These are phyloP conservation scores for Hoplostethus mediterraneus DNA, from an alignment of 2,797 vertebrate genomes.

Conservation along the genomic window DNA sequence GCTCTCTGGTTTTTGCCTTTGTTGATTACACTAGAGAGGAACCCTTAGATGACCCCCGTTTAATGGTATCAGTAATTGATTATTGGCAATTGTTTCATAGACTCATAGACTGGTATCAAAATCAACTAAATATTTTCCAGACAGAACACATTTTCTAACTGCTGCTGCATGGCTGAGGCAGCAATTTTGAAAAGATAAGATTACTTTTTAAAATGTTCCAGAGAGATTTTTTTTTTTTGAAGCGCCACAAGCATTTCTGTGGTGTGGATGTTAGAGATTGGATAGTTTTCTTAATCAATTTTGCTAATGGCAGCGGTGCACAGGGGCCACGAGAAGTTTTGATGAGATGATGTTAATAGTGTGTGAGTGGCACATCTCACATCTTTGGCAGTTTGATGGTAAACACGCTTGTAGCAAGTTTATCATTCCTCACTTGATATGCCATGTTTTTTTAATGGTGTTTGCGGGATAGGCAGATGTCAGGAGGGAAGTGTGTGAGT, in stretches of 20 bases:
- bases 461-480: constrained; percentile 70
- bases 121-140: not conserved
- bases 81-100: not conserved
- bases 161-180: not conserved
- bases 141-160: not conserved
- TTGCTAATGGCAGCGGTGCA: constrained; percentile 49
- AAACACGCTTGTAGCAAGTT: constrained; percentile 62
- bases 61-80: not conserved
- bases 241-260: constrained; percentile 48
- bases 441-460: constrained; percentile 76
- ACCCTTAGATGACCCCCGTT: constrained; percentile 6
- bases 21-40: constrained; percentile 3
- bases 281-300: constrained; percentile 52
- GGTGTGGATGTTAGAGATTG: constrained; percentile 51
- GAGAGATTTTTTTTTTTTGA: constrained; percentile 40
- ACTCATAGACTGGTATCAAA: not conserved
- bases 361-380: constrained; percentile 51
- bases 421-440: constrained; percentile 49
- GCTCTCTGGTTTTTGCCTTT: not conserved
- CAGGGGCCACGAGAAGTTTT: constrained; percentile 49
- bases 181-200: constrained; percentile 6
- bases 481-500: constrained; percentile 19
- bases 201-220: constrained; percentile 29
- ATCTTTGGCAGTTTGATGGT: constrained; percentile 51
- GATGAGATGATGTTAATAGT: constrained; percentile 46